Evolutionary conservation across 1,140 invertebrate species (phyloP), one percentile per base, ranked within the genome.

Genomic region (Bombus balteatus): DNA sequence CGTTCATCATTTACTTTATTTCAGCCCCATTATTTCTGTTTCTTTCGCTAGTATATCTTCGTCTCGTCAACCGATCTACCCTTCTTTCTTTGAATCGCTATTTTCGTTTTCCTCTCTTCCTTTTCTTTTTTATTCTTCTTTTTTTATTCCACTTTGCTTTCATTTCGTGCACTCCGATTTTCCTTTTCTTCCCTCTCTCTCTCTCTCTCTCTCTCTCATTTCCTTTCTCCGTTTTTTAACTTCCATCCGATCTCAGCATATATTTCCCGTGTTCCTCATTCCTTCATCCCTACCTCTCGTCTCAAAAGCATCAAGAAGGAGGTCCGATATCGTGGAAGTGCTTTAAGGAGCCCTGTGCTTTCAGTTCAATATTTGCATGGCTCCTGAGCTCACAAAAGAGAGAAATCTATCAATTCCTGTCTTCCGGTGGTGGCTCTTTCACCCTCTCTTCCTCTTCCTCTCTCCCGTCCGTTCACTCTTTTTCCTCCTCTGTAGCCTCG

Each of bases 331-430:
- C 85, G 71, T 57, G 74, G 70, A 73, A 92, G 85, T 88, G 89
- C 91, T 91, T 92, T 87, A 90, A 90, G 89, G 81, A 90, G 91
- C 90, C 85, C 85, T 81, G 92, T 88, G 87, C 88, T 92, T 92
- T 89, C 87, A 85, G 90, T 87, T 92, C 92, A 91, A 92, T 93
- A 92, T 93, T 93, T 92, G 88, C 89, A 91, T 88, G 86, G 87
- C 88, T 89, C 85, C 81, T 71, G 88, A 87, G 77, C 86, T 90
- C 90, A 92, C 89, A 92, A 93, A 92, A 93, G 91, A 93, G 91
- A 88, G 92, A 93, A 93, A 93, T 93, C 93, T 92, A 94, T 95
- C 93, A 94, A 94, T 94, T 95, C 91, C 93, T 93, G 93, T 94
- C 92, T 93, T 92, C 92, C 89, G 84, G 87, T 90, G 85, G 47